Evolutionary conservation across 2,797 vertebrate genomes (phyloP), one percentile per base, ranked within the genome.

Genomic region (Microctenopoma lineatum): DNA sequence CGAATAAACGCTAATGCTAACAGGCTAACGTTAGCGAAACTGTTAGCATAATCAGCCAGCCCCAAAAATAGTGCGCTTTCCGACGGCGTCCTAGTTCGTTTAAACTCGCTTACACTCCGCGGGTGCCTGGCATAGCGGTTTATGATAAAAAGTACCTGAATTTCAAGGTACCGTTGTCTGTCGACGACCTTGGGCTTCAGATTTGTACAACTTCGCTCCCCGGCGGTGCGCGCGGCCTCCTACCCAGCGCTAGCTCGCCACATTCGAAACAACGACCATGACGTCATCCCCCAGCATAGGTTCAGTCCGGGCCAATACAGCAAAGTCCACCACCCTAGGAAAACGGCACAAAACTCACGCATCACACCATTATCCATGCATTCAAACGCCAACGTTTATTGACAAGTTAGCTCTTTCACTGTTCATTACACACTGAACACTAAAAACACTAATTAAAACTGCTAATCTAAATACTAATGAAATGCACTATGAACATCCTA

Each of bases 221-320:
- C 86, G 79, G 70, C 79, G 64, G 63, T 85, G 83, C 73, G 83
- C 86, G 88, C 91, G 93, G 93, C 93, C 94, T 94, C 86, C 84
- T 81, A 77, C 80, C 81, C 87, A 75, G 83, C 84, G 84, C 80
- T 74, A 84, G 75, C 88, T 88, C 81, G 75, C 88, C 87, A 92
- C 89, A 92, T 91, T 84, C 68, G 89, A 89, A 93, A 94, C 92
- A 89, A 93, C 90, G 87, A 86, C 34, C 78, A 84, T 93, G 93
- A 93, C 93, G 92, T 94, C 92, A 94, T 10, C 32, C 50, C 66
- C 25, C 48, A 84, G 79, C 86, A 79, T 87, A 86, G 78, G 75
- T 75, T 79, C 79, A 78, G 55, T 80, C 12, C 79, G 41, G 62
- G 50, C 64, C 66, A 67, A 39, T 70, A 80, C 16, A 55, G 48